Base-by-base conservation (phyloP, 1,140 invertebrate genomes). In the Papilio dardanus region DNA sequence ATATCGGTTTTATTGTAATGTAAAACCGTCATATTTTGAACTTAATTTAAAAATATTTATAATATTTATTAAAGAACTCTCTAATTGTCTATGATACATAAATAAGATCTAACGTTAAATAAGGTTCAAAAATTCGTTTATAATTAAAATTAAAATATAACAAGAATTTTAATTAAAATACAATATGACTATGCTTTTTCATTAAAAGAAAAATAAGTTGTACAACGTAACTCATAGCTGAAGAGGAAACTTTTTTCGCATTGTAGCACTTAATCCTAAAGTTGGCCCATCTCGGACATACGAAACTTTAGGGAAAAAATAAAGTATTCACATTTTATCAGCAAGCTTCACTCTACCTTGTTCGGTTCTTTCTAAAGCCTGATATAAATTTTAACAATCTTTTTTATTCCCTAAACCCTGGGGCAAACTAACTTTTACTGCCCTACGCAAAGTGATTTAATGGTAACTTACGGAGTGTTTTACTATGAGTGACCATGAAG, bases 291-390 rank as follows among this genome's bases (percentile, higher is more conserved):
- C 67, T 69, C 33, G 67, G 35, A 69, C 67, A 69, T 69, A 69
- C n/a, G 33, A 69, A 69, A 35, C 33, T 69, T 69, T 69, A 35
- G 67, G 33, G 19, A 40, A 68, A n/a, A 69, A 42, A 69, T 69
- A 69, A 69, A 69, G 67, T 69, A 69, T 69, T 69, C 35, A 40
- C 35, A 69, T 69, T 69, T 69, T 69, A 69, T 69, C 67, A 37
- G 67, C n/a, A 28, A 40, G 35, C 33, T 69, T 68, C 33, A 68
- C 66, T n/a, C n/a, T 68, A 68, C 66, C 66, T 68, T 68, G 66
- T 68, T 68, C 30, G n/a, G 21, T 66, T 66, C 30, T 33, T 66
- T 66, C 31, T 66, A 16, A 14, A 19, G 4, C 62, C 50, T 54
- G 50, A 54, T 54, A 54, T 54, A 54, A 24, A 54, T 24, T 62